Base-by-base conservation (phyloP, 1,140 invertebrate species). In the Diploscapter pachys region DNA sequence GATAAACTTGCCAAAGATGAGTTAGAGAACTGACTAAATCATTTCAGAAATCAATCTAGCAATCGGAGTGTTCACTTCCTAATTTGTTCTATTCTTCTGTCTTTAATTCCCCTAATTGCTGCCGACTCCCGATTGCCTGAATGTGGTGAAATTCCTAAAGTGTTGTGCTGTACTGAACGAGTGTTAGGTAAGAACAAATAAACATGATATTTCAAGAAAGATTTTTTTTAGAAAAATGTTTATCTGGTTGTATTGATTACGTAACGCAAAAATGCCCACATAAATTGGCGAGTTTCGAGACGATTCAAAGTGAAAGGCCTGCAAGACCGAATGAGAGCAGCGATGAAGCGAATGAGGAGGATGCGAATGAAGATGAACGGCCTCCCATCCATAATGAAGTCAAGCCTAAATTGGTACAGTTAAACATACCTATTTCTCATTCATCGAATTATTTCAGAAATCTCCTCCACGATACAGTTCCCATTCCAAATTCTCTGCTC, bases 101-200 rank as follows among this genome's bases (percentile, higher is more conserved):
- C 72, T 59, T 49, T 61, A 57, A 13, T 48, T 53, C 51, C 70
- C 4, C 4, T 73, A 48, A 73, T 55, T 31, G 55, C 78, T 71
- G 63, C 53, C 54, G 63, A 67, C 51, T 73, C 75, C 53, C 53
- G 66, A 51, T 68, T 82, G 66, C 82, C 81, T 59, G 63, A 77
- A 53, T 82, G 81, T 71, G 70, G 79, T 64, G 59, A 55, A 48
- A 83, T 82, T 59, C 81, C 81, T 13, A 78, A 80, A 75, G 72
- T 83, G 13, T 66, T 82, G 62, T 82, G 81, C 74, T 82, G 81
- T 74, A 82, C 80, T 62, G 77, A 77, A 55, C 80, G 81, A 64
- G 81, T 82, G 48, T 63, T 83, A 55, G 75, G 70, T 76, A 57
- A 63, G 13, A 48, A 2, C 6, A n/a, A n/a, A 5, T 5, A 13